phyloP scores from a whole-genome alignment of 2,113 vertebrate genomes.

The Capricornis sumatraensis region DNA sequence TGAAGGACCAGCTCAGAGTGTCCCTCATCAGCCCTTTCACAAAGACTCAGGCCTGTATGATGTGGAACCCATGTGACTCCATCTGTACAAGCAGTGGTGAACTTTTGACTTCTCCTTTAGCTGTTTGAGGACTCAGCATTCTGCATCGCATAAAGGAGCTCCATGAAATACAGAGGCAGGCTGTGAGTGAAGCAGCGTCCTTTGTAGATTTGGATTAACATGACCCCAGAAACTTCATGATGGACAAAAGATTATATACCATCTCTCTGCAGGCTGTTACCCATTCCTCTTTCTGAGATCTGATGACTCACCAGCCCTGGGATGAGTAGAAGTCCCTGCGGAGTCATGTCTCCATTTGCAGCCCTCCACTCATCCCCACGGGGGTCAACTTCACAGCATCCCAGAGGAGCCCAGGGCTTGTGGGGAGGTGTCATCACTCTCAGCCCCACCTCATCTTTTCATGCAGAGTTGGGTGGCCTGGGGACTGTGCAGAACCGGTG shows the following conservation, averaged over 20 bases:
- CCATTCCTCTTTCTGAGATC: background rate
- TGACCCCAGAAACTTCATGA: background rate
- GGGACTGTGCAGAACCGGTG: background rate
- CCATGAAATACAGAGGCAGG: background rate
- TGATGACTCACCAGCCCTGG: background rate
- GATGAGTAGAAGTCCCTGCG: background rate
- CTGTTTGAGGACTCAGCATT: background rate
- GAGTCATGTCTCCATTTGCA: background rate
- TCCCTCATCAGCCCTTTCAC: background rate
- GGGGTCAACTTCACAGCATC: background rate
- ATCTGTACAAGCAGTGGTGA: background rate
- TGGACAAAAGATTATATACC: background rate
- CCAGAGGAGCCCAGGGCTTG: background rate
- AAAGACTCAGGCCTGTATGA: background rate
- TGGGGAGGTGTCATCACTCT: background rate
- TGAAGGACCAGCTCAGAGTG: background rate
- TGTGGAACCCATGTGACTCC: background rate
- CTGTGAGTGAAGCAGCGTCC: background rate
- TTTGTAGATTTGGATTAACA: background rate
- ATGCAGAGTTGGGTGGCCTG: background rate
- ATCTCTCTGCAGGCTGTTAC: background rate
- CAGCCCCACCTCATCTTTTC: background rate
- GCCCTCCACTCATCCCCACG: background rate
- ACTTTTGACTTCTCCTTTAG: background rate
- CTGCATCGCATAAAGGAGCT: fast-evolving